Base-by-base conservation (phyloP, 2,113 vertebrate species). In the Rutilus rutilus region DNA sequence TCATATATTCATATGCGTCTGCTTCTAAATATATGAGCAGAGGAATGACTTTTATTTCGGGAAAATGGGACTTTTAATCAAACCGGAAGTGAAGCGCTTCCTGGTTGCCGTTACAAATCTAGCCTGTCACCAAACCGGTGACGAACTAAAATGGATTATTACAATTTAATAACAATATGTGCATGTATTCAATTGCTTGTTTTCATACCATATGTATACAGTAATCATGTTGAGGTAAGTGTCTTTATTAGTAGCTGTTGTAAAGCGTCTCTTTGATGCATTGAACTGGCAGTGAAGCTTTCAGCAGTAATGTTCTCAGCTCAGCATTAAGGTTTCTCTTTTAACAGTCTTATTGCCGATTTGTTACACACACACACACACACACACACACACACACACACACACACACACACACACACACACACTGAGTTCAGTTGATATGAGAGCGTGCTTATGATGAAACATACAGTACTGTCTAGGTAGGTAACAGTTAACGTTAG, bases 201-300 rank as follows among this genome's bases (percentile, higher is more conserved):
- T 2, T 65, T 78, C 5, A 83, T 64, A 1, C 39, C 86, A 10
- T 12, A 60, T 6, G 81, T 81, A 1, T 33, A 86, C 19, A 86
- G 91, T 71, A 50, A 90, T 12, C 85, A 90, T 69, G 69, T 95
- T 9, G 93, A 93, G 88, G 95, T 95, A 78, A 92, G 92, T 74
- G 47, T 25, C 14, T 1, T 84, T 12, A 27, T 42, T 59, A 0
- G 7, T 15, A 3, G 2, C 0, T 52, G 19, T 12, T 39, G 6
- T 6, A 6, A 69, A 19, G 3, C 6, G 21, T 57, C 12, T 6
- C 3, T 54, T n/a, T 64, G 17, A 23, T 45, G 47, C 7, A 65
- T 47, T 59, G 45, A 60, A 64, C 17, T 33, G 6, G 27, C n/a
- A 57, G 14, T 59, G 59, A 9, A 33, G 60, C 25, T 47, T 45